These are phyloP conservation scores for Gouania willdenowi DNA, from an alignment of 2,797 vertebrate genomes.

Conservation along the genomic window DNA sequence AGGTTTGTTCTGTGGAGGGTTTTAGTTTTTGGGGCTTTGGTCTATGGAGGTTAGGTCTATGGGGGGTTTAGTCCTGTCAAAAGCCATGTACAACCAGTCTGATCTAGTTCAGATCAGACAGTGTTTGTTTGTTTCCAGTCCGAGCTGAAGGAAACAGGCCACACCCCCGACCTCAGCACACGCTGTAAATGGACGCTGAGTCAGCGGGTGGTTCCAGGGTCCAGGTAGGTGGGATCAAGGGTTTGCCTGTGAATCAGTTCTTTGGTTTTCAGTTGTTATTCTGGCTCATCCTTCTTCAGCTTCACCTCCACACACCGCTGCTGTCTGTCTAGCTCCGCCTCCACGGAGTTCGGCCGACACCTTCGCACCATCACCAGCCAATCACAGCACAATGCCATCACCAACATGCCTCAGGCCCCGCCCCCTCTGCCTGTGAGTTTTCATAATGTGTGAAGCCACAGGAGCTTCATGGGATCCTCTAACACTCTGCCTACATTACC, in stretches of 20 bases:
- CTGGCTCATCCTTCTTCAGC: conserved; percentile 1
- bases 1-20: too few species aligned
- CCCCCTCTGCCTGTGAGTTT: conserved; percentile 16
- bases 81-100: too few species aligned
- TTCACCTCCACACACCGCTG: conserved; percentile 43
- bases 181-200: conserved; percentile 23
- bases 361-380: conserved; percentile 37
- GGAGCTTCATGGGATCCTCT: too few species aligned
- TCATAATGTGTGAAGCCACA: not conserved
- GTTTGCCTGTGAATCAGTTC: too few species aligned
- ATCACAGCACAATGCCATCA: conserved; percentile 4
- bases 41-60: too few species aligned
- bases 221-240: conserved; percentile 26
- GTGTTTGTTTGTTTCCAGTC: conserved; percentile 37
- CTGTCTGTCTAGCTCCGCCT: conserved; percentile 44
- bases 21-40: too few species aligned
- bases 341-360: conserved; percentile 25
- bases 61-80: too few species aligned
- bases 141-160: conserved; percentile 70
- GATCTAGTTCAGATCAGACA: too few species aligned
- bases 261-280: too few species aligned
- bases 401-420: conserved; percentile 22
- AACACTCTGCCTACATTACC: conserved; percentile 13
- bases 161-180: conserved; percentile 67
- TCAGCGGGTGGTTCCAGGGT: conserved; percentile 17